A percentile compares a stretch with the other conserved stretches of the same genome.
These are phyloP conservation scores for Lepisosteus osseus DNA, from an alignment of 2,113 vertebrate genomes.

Conservation along the genomic window DNA sequence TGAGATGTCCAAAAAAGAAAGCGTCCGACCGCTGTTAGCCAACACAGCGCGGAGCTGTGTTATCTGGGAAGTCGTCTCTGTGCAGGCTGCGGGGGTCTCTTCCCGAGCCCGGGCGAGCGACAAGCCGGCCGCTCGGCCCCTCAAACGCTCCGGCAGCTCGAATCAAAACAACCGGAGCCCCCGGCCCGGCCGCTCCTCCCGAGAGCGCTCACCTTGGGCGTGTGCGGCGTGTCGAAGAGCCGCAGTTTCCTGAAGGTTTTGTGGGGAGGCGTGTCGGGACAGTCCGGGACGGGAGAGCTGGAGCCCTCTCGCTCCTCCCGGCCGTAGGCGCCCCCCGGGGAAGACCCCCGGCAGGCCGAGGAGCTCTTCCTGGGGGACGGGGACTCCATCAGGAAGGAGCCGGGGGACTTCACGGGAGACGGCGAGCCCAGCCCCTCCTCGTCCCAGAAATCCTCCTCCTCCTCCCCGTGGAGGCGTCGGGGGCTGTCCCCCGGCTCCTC, in stretches of 20 bases:
- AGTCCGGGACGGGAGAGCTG: constrained; percentile 75
- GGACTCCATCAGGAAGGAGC: constrained; percentile 64
- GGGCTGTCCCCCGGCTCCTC: constrained; percentile 51
- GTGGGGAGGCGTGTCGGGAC: constrained; percentile 89
- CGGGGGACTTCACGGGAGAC: constrained; percentile 71
- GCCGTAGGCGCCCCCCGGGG: constrained; percentile 38
- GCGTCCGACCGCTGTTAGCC: too few relatives aligned
- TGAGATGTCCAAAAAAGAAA: too few relatives aligned
- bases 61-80: too few relatives aligned
- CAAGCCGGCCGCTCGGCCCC: too few relatives aligned
- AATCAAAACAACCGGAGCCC: too few relatives aligned
- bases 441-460: constrained; percentile 79
- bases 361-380: constrained; percentile 68
- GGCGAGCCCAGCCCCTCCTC: constrained; percentile 80
- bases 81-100: too few relatives aligned
- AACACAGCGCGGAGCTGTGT: too few relatives aligned
- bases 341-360: constrained; percentile 46
- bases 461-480: constrained; percentile 58
- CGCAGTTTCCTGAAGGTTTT: constrained; percentile 91
- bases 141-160: too few relatives aligned
- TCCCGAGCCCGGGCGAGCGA: too few relatives aligned
- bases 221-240: constrained; percentile 92
- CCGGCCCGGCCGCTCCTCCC: too few relatives aligned
- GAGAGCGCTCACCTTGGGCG: constrained; percentile 79
- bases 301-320: constrained; percentile 53